Evolutionary conservation across 2,888 invertebrate species (phyloP), one percentile per base, ranked within the genome.

Genomic region (Lepetodrilus schrolli): DNA sequence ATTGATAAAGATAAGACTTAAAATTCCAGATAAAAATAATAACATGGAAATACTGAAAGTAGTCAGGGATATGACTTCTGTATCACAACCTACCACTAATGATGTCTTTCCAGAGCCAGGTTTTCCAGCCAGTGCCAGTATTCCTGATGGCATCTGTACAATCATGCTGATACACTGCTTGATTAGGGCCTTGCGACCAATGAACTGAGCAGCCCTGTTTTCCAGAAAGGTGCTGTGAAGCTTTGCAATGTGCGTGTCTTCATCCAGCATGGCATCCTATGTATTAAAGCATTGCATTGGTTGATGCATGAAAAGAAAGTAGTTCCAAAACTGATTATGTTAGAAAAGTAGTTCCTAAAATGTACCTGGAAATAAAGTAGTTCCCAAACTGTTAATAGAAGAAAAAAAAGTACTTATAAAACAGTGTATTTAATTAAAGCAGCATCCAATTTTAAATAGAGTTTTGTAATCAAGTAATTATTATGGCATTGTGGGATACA

Each of bases 31-130:
- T n/a, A n/a, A n/a, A n/a, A n/a, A n/a, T n/a, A n/a, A n/a, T n/a
- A n/a, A n/a, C n/a, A n/a, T n/a, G n/a, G n/a, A n/a, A n/a, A n/a
- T n/a, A n/a, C n/a, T n/a, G n/a, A n/a, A n/a, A n/a, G n/a, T n/a
- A n/a, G n/a, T n/a, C n/a, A n/a, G n/a, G n/a, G n/a, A n/a, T n/a
- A n/a, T 23, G 5, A 70, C 23, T 73, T 7, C 17, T 38, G 20
- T 5, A 21, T 30, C 3, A 65, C 10, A 70, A 70, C 82, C 78
- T 74, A 90, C 90, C 86, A 90, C 74, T 20, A 91, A 76, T 38
- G 90, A 81, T 7, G 91, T 87, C 78, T 91, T 91, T 43, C 91
- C 91, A 71, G 84, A 82, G 4, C 91, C 91, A 13, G 88, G 76
- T 78, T 89, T 88, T 37, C 91, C 91, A 51, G 79, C 77, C 26